Base-by-base conservation (phyloP, 2,113 vertebrate genomes). In the Glaucomys volans region DNA sequence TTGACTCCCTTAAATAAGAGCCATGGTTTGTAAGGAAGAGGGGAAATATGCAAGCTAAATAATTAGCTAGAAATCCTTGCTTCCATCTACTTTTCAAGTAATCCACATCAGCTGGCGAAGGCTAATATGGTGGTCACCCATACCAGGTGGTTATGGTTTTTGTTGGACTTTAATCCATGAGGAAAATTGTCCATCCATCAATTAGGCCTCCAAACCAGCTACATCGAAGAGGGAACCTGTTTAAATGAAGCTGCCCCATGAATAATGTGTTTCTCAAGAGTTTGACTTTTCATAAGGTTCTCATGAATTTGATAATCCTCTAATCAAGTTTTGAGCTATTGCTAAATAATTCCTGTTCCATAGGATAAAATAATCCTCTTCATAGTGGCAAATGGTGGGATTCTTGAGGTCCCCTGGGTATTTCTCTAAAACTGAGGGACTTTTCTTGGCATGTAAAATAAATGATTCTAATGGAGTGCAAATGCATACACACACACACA, bases 381-480 rank as follows among this genome's bases (percentile, higher is more conserved):
- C 37, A 59, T 52, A 88, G 26, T 91, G n/a, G 32, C 3, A 57
- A 64, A 16, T 30, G 12, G 30, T 66, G 35, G 17, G 42, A 13
- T 81, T 69, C 28, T 71, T 72, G 2, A 91, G 66, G 16, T 35
- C 50, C 54, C 40, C 3, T 22, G 30, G 66, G 10, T 64, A 17
- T 26, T 71, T 88, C 17, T 69, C 1, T 37, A 66, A 40, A 80
- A 37, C 54, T 80, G 52, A 72, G 30, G 66, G 71, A 22, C 69
- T 72, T 96, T 94, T 87, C 71, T 91, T 93, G 40, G 47, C 47
- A 87, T 7, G 2, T 71, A 42, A 22, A 40, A 90, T 72, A 87
- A 69, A 59, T 42, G 35, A 30, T 4, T 59, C 79, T 92, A 77
- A 20, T 82, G n/a, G 84, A 67, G 28, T 90, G 17, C 32, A 47